Base-by-base conservation (phyloP, 2,113 vertebrate genomes). In the Thermophis baileyi region DNA sequence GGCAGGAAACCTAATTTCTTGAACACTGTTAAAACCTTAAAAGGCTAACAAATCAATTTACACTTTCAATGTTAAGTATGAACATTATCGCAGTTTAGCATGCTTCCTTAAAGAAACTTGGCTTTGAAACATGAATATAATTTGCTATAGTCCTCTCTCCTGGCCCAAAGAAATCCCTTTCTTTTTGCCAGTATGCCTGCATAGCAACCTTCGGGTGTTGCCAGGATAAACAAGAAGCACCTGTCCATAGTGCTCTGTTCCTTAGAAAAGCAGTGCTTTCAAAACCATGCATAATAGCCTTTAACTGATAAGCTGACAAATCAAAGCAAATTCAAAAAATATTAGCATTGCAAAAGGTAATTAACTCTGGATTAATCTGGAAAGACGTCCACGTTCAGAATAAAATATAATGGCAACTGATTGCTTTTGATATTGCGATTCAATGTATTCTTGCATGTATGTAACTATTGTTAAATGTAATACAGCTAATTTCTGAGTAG, bases 211-310 rank as follows among this genome's bases (percentile, higher is more conserved):
- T 87, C 85, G 12, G 93, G 87, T 69, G 40, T 92, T 94, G 94
- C 89, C 94, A 97, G 96, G 94, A 91, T 74, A 97, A 97, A 97
- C 88, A 96, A 92, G 87, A 16, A 5, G 27, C 95, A 97, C 87
- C 95, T 97, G 95, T 95, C 35, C 53, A 88, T 4, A 0, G 50
- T 49, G 46, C 69, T 85, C 90, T 89, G 93, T 92, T 51, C 25
- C 46, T 44, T 46, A 93, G 46, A 88, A 95, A 95, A 90, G 90
- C 93, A 94, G 63, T 90, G 40, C 94, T 94, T 95, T 69, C 35
- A 95, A 95, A 91, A 46, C 90, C 46, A 51, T 87, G 86, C 53
- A 85, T 95, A 90, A 54, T 54, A 94, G 91, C 93, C 49, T 94
- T 91, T 91, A 91, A 90, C 85, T 51, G 24, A 40, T 95, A 94